Evolutionary conservation across 2,888 invertebrate genomes (phyloP).

Genomic region (Drosophila hamatofila): DNA sequence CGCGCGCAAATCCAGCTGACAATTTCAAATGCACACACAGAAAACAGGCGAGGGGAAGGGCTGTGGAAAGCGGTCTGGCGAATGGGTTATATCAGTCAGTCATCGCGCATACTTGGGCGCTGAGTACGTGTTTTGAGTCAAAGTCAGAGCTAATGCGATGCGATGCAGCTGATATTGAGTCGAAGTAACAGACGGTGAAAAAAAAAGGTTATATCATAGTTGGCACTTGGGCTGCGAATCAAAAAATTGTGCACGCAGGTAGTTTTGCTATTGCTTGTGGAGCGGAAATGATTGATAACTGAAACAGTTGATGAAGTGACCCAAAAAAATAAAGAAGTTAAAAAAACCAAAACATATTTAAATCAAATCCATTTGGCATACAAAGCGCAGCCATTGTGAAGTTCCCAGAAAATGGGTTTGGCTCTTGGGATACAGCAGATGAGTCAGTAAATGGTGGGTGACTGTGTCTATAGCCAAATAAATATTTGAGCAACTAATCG

Average conservation of each 20-base stretch:
- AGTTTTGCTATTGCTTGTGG: constrained; percentile 23
- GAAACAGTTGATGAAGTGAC: constrained; percentile 38
- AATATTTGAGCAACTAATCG: constrained; percentile 5
- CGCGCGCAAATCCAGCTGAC: constrained; percentile 53
- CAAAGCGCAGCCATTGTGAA: constrained; percentile 19
- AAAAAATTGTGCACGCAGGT: constrained; percentile 25
- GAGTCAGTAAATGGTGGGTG: constrained; percentile 9
- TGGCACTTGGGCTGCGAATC: too few species aligned
- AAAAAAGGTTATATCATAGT: constrained; percentile 55
- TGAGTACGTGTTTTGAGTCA: constrained; percentile 57
- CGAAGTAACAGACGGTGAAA: background rate
- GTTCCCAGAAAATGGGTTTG: constrained; percentile 37
- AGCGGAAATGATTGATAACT: constrained; percentile 65
- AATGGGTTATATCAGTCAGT: constrained; percentile 16
- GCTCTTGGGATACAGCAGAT: constrained; percentile 5
- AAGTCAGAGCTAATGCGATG: constrained; percentile 60
- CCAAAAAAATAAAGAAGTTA: constrained; percentile 13
- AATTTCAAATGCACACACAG: constrained; percentile 53
- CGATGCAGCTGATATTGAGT: constrained; percentile 57
- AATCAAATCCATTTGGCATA: constrained; percentile 11
- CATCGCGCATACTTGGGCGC: constrained; percentile 32
- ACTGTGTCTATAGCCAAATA: background rate
- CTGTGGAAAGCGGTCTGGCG: background rate
- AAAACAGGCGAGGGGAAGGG: background rate
- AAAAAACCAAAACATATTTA: background rate